phyloP scores from a whole-genome alignment of 2,797 vertebrate species.

The Somateria mollissima region DNA sequence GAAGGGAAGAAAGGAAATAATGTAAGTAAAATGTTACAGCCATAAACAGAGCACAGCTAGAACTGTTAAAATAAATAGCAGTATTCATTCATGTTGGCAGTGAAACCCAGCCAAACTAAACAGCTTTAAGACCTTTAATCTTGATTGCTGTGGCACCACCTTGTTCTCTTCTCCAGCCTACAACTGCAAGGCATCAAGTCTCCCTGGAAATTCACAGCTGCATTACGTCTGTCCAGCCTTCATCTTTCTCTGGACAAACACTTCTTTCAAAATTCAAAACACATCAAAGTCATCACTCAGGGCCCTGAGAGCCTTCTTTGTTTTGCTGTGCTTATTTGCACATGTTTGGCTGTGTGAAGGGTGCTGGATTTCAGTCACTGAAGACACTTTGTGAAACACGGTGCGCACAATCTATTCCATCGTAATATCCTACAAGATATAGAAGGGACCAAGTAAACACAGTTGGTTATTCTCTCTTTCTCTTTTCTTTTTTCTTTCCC shows the following conservation, averaged over 20 bases:
- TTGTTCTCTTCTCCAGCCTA: conserved; percentile 2
- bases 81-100: conserved; percentile 39
- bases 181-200: conserved; percentile 15
- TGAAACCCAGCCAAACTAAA: conserved; percentile 67
- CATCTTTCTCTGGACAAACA: conserved; percentile 47
- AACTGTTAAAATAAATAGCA: conserved; percentile 69
- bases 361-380: neutral
- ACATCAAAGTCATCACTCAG: conserved; percentile 28
- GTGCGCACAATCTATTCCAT: neutral
- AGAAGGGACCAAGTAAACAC: neutral
- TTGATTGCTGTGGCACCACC: neutral
- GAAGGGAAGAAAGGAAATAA: neutral
- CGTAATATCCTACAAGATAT: neutral
- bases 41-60: neutral
- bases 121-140: conserved; percentile 54
- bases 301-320: conserved; percentile 63
- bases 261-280: conserved; percentile 65
- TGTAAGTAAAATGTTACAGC: conserved; percentile 4
- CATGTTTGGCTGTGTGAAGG: neutral
- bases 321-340: conserved; percentile 50
- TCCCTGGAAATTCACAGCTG: conserved; percentile 43
- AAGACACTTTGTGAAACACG: neutral
- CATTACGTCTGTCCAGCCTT: neutral
- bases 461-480: neutral
- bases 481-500: neutral